These are phyloP conservation scores for Pandemis cinnamomeana DNA, from an alignment of 2,888 invertebrate genomes.

Conservation along the genomic window DNA sequence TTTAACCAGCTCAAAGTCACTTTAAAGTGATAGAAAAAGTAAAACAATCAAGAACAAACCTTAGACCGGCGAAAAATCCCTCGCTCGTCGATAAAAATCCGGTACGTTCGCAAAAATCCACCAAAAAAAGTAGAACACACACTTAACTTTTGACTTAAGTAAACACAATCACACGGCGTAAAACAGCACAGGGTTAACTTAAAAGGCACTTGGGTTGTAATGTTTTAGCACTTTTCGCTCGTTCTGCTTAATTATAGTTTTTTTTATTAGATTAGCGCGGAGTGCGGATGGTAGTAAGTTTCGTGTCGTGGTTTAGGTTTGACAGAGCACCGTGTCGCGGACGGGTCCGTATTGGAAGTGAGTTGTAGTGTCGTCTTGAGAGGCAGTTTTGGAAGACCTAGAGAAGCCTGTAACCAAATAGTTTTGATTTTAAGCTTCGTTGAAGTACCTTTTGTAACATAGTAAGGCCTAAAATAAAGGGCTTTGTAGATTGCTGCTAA, in stretches of 20 bases:
- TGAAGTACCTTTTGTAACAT: no score
- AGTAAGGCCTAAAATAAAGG: no score
- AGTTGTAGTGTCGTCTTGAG: neutral
- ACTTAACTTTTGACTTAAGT: slow-evolving; percentile 44
- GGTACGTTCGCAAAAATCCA: slow-evolving; percentile 39
- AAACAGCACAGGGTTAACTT: slow-evolving; percentile 43
- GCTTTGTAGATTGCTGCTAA: no score
- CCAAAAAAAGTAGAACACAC: slow-evolving; percentile 44
- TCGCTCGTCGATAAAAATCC: slow-evolving; percentile 43
- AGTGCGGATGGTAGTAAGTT: slow-evolving; percentile 47
- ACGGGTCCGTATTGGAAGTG: slow-evolving; percentile 29
- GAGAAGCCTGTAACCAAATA: no score
- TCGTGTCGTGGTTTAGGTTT: slow-evolving; percentile 28
- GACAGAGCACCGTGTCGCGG: slow-evolving; percentile 29
- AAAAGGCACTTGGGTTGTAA: slow-evolving; percentile 40
- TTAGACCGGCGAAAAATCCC: slow-evolving; percentile 49
- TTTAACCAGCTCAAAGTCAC: neutral
- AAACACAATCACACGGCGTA: slow-evolving; percentile 41
- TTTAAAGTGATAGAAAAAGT: slow-evolving; percentile 18
- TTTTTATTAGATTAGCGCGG: slow-evolving; percentile 50
- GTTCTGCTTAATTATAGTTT: slow-evolving; percentile 54
- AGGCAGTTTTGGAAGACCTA: slow-evolving; percentile 25
- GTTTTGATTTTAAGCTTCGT: no score
- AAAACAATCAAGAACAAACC: slow-evolving; percentile 46
- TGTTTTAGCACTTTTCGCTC: slow-evolving; percentile 50